phyloP scores from a whole-genome alignment of 1,140 invertebrate species.

The Drosophila eugracilis region DNA sequence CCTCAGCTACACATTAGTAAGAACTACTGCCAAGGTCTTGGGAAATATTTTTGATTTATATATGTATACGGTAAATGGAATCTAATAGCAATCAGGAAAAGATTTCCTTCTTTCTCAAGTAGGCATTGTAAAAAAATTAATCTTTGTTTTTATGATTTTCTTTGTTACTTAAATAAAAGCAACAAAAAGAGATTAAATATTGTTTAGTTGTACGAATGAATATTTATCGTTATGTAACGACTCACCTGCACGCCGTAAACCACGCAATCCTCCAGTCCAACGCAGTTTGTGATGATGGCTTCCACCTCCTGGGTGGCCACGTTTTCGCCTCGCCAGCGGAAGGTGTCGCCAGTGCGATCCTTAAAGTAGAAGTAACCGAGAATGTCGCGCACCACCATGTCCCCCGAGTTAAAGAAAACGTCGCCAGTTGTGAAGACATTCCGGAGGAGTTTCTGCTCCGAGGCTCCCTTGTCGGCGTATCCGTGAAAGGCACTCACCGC shows the following conservation, averaged over 20 bases:
- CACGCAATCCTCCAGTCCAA: constrained; percentile 89
- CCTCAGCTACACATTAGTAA: background rate
- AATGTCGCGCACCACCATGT: constrained; percentile 96
- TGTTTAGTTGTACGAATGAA: too few species aligned
- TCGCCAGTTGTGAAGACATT: constrained; percentile 96
- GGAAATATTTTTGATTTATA: background rate
- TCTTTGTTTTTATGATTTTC: too few species aligned
- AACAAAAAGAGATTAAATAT: too few species aligned
- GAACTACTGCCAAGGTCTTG: background rate
- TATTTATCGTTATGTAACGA: background rate
- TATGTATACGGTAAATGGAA: background rate
- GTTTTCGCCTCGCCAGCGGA: constrained; percentile 97
- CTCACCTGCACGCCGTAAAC: constrained; percentile 96
- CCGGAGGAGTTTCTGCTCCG: constrained; percentile 95
- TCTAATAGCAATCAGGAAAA: background rate
- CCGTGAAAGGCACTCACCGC: constrained; percentile 90
- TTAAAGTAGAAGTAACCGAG: constrained; percentile 97
- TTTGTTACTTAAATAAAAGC: too few species aligned
- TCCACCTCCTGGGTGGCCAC: constrained; percentile 99
- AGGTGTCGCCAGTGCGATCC: constrained; percentile 98
- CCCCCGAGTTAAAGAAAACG: constrained; percentile 95
- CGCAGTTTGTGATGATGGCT: constrained; percentile 93
- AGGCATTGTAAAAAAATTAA: too few species aligned
- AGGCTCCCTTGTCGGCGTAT: constrained; percentile 95
- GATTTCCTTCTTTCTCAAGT: background rate